phyloP scores from a whole-genome alignment of 2,113 vertebrate species.

The Brienomyrus brachyistius region DNA sequence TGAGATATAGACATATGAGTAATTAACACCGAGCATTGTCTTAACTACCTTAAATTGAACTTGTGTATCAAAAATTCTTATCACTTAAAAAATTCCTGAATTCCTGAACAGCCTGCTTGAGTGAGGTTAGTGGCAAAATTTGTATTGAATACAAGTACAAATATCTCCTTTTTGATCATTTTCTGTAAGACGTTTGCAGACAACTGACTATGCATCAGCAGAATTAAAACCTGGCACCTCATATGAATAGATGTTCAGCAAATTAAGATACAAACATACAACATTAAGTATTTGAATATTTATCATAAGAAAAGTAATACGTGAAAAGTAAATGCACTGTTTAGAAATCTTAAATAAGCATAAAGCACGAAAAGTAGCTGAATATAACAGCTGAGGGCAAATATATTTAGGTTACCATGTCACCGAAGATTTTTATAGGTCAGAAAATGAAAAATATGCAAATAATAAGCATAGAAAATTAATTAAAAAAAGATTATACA shows the following conservation, averaged over 20 bases:
- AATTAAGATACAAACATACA: not conserved
- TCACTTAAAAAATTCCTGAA: not conserved
- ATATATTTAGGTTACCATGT: not conserved
- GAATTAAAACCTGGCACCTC: not conserved
- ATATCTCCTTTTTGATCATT: not conserved
- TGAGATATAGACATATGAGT: not conserved
- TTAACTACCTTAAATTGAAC: not conserved
- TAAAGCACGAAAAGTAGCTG: not conserved
- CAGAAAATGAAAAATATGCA: not conserved
- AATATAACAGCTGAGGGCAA: not conserved
- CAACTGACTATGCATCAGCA: not conserved
- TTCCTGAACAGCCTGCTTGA: not conserved
- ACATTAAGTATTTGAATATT: not conserved
- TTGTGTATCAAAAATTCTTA: not conserved
- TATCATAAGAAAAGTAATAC: not conserved
- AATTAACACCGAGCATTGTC: not conserved
- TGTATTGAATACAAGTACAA: not conserved
- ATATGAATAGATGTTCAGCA: not conserved
- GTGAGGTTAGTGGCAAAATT: not conserved
- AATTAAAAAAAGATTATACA: not conserved
- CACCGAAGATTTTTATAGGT: not conserved
- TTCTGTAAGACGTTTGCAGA: not conserved
- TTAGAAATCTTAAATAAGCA: not conserved
- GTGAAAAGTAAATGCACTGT: not conserved
- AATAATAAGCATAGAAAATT: not conserved